phyloP scores from a whole-genome alignment of 2,113 vertebrate species.

The Pholis gunnellus region DNA sequence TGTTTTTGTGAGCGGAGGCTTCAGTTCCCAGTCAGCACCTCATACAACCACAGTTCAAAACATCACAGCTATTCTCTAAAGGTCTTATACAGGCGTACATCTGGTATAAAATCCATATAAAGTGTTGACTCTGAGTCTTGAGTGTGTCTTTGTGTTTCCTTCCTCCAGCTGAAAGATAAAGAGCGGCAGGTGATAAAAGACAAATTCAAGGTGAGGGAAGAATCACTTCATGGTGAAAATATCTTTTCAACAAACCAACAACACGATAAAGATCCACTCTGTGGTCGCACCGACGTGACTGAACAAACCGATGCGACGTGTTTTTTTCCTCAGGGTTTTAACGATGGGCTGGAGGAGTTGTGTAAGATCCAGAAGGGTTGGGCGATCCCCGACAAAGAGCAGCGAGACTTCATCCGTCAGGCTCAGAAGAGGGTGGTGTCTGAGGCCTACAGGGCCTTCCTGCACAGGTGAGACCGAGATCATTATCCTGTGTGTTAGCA shows the following conservation, averaged over 20 bases:
- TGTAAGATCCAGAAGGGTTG: slow-evolving; percentile 98
- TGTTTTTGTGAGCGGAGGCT: too few species aligned
- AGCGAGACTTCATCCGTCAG: slow-evolving; percentile 91
- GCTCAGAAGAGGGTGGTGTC: slow-evolving; percentile 93
- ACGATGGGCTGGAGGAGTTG: slow-evolving; percentile 94
- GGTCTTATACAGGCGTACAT: neutral
- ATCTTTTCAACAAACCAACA: too few species aligned
- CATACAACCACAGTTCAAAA: too few species aligned
- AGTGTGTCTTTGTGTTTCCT: neutral
- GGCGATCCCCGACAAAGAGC: slow-evolving; percentile 95
- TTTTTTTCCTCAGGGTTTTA: slow-evolving; percentile 91
- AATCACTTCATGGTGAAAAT: neutral
- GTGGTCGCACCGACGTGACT: neutral
- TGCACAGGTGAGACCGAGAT: slow-evolving; percentile 84
- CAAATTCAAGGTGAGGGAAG: slow-evolving; percentile 93
- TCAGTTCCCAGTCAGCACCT: too few species aligned
- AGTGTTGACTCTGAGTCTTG: neutral
- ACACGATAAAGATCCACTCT: neutral
- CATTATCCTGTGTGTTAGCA: too few species aligned
- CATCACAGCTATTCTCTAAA: neutral
- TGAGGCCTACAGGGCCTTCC: slow-evolving; percentile 89
- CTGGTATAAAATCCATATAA: neutral
- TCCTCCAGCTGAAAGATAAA: slow-evolving; percentile 94
- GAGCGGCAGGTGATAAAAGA: slow-evolving; percentile 99
- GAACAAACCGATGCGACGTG: neutral